Conservation (phyloP, 2,113 vertebrate genomes). For the Varanus salvator region DNA sequence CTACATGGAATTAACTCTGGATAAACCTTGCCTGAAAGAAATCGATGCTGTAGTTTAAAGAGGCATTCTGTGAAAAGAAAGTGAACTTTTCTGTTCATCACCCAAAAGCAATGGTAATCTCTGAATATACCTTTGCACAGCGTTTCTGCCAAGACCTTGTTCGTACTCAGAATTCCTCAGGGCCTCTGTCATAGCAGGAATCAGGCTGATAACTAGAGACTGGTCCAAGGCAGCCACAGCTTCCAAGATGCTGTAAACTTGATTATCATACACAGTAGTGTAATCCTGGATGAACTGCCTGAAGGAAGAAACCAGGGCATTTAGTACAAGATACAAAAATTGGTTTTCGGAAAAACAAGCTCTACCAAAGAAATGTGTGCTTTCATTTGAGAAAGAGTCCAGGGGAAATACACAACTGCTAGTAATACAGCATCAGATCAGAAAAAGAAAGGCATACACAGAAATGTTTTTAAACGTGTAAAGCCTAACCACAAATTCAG, state of each 20-base stretch:
- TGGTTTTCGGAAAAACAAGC: conserved; percentile 43
- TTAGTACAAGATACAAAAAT: conserved; percentile 46
- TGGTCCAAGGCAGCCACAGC: conserved; percentile 83
- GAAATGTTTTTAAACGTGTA: neutral
- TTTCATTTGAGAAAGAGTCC: neutral
- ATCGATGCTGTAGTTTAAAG: conserved; percentile 9
- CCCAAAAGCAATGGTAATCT: conserved; percentile 22
- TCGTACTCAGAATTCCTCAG: conserved; percentile 89
- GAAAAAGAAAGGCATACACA: neutral
- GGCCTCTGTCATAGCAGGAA: conserved; percentile 85
- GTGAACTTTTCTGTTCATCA: conserved; percentile 32
- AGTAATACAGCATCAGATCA: neutral
- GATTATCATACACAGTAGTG: conserved; percentile 82
- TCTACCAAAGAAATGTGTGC: conserved; percentile 18
- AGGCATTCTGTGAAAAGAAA: conserved; percentile 32
- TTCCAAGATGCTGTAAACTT: conserved; percentile 88
- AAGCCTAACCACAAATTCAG: conserved; percentile 13
- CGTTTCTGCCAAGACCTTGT: conserved; percentile 91
- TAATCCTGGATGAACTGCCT: conserved; percentile 93
- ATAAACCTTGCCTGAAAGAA: conserved; percentile 5
- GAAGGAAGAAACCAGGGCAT: conserved; percentile 54
- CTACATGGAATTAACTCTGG: neutral
- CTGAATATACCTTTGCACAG: conserved; percentile 83
- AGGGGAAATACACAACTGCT: conserved; percentile 12
- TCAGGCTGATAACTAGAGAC: conserved; percentile 79